Base-by-base conservation (phyloP, 2,113 vertebrate species). In the Gambusia holbrooki region DNA sequence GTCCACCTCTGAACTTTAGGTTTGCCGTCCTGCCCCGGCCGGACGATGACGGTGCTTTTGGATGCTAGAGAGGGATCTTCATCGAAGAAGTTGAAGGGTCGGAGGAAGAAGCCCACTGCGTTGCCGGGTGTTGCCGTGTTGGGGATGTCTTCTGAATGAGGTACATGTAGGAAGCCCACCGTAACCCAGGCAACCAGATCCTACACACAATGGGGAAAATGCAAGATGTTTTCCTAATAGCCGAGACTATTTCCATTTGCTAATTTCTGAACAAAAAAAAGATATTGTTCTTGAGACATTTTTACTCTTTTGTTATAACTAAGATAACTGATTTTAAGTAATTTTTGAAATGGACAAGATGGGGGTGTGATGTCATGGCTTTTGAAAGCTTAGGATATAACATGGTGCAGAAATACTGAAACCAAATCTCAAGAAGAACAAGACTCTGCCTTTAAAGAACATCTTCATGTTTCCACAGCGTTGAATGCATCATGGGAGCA, bases 131-230 rank as follows among this genome's bases (percentile, higher is more conserved):
- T 99, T 69, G 97, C 91, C 0, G 97, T 97, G 93, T 98, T 98
- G 76, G 97, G 97, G 80, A 99, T 77, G 82, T 99, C 97, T 80
- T 99, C 97, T 0, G 97, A 92, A 58, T 97, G 96, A 5, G 97
- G 97, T 61, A 99, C 90, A 79, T 99, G 97, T 61, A 97, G 92
- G 93, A 99, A 98, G 12, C 98, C 97, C 4, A 98, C 96, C 0
- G 97, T 98, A 83, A 98, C 96, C 98, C 97, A 99, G 92, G 97
- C 97, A 67, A 99, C 98, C 90, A 99, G 89, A 83, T 99, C 98
- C 97, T 99, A 81, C 77, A 88, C 29, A 76, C 9, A 84, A 32
- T 42, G 71, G 30, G 58, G 51, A 30, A 86, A 84, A 88, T 17
- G 74, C 25, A 58, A 7, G 0, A n/a, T n/a, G 5, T 22, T 54